Base-by-base conservation (phyloP, 2,113 vertebrate genomes). In the Sardina pilchardus region DNA sequence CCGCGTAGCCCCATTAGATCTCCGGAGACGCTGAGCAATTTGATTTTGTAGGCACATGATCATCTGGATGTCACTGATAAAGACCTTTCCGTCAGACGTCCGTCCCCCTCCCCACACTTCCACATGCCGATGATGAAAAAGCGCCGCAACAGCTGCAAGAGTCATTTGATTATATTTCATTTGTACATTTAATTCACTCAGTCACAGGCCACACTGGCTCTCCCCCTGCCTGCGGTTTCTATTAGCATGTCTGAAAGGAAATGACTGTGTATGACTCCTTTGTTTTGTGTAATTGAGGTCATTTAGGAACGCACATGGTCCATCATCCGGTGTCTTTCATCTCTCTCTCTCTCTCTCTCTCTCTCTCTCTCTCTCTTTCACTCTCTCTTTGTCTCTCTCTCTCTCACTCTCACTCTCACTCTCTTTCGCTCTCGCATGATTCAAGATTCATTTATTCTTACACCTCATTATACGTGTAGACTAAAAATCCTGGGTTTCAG, bases 91-190 rank as follows among this genome's bases (percentile, higher is more conserved):
- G 21, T 63, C 56, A 63, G 24, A 6, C 56, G 24, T 5, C 85
- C n/a, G n/a, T n/a, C n/a, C n/a, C n/a, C n/a, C n/a, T n/a, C 34
- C 59, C 75, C 88, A 81, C 88, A 82, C 21, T 81, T 26, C 43
- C 39, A 48, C 71, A 71, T 81, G 84, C 6, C 67, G 50, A 82
- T 84, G 26, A 24, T 5, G 19, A 81, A 82, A 78, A 30, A 81
- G 21, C 71, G 9, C 84, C 82, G 59, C 81, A 63, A 81, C 88
- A 47, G 39, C 86, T 84, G 39, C 85, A 82, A 67, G 75, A 83
- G 75, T 89, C 88, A 88, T 86, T 90, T 81, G 71, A 87, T 88
- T 86, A 85, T 84, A 83, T 85, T 78, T 83, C 26, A 24, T 85
- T 88, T 90, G 82, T 81, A 87, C 87, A 83, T 81, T 71, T 71